phyloP scores from a whole-genome alignment of 2,888 invertebrate species.

The Cylloceria caligata region DNA sequence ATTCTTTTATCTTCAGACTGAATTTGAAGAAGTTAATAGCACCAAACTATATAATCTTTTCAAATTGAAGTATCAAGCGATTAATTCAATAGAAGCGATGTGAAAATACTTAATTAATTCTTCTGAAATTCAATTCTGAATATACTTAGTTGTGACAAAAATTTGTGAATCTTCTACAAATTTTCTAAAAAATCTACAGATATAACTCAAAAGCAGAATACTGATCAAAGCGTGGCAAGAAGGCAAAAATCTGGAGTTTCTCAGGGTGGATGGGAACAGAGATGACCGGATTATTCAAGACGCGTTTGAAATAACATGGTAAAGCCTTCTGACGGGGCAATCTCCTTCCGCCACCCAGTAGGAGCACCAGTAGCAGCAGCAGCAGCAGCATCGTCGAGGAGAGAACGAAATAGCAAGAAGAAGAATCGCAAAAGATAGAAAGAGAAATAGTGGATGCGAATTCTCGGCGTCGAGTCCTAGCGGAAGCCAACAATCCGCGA shows the following conservation, averaged over 20 bases:
- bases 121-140: too few relatives aligned
- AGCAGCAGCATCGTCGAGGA: slow-evolving; percentile 71
- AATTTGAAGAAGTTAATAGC: too few relatives aligned
- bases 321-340: slow-evolving; percentile 71
- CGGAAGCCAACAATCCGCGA: slow-evolving; percentile 80
- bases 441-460: slow-evolving; percentile 41
- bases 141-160: background rate
- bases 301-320: slow-evolving; percentile 82
- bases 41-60: too few relatives aligned
- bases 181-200: background rate
- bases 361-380: slow-evolving; percentile 3
- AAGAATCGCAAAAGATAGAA: slow-evolving; percentile 46
- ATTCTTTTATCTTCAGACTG: too few relatives aligned
- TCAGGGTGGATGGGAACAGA: slow-evolving; percentile 21
- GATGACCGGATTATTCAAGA: slow-evolving; percentile 82
- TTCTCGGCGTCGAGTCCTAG: slow-evolving; percentile 53
- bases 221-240: background rate
- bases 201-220: slow-evolving; percentile 3
- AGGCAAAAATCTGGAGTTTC: slow-evolving; percentile 46
- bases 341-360: slow-evolving; percentile 65
- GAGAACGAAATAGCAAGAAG: slow-evolving; percentile 65
- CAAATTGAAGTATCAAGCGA: too few relatives aligned
- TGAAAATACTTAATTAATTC: too few relatives aligned
- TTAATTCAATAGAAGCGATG: too few relatives aligned
- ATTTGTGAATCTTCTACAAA: background rate